A percentile compares a stretch with the other conserved stretches of the same genome.
Evolutionary conservation across 2,113 vertebrate genomes (phyloP).

Genomic region (Lophius piscatorius): DNA sequence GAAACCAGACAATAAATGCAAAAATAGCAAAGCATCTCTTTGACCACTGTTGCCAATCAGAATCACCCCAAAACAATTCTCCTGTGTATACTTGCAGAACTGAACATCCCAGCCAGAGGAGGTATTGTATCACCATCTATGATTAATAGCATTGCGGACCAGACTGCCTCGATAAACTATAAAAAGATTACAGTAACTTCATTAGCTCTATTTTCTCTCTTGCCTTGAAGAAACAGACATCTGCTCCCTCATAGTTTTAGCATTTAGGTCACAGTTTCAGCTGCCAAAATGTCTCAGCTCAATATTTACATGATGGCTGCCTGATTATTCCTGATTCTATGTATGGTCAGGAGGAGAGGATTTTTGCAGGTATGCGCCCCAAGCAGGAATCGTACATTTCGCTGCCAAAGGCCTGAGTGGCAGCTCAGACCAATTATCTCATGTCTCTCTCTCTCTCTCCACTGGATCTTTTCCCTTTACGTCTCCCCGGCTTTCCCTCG

Average conservation of each 20-base stretch:
- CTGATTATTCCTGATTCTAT: constrained; percentile 71
- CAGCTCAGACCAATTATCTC: constrained; percentile 47
- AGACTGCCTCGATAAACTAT: constrained; percentile 56
- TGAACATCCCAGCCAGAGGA: constrained; percentile 8
- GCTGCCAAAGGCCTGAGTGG: constrained; percentile 66
- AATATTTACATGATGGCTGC: constrained; percentile 66
- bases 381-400: constrained; percentile 52
- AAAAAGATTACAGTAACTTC: constrained; percentile 72
- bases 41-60: constrained; percentile 2
- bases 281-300: constrained; percentile 70
- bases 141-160: constrained; percentile 52
- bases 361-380: constrained; percentile 60
- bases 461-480: background rate
- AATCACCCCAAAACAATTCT: constrained; percentile 1
- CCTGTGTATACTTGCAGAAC: background rate
- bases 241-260: constrained; percentile 67
- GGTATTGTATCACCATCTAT: constrained; percentile 32
- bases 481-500: constrained; percentile 1
- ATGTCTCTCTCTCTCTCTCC: constrained; percentile 36
- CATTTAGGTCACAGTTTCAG: constrained; percentile 67
- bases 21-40: constrained; percentile 16
- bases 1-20: constrained; percentile 16
- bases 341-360: constrained; percentile 76
- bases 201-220: constrained; percentile 46
- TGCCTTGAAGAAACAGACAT: constrained; percentile 40